These are phyloP conservation scores for Zoroaster sp. DNA, from an alignment of 53 echinoderm and acorn worm genomes.

Conservation along the genomic window DNA sequence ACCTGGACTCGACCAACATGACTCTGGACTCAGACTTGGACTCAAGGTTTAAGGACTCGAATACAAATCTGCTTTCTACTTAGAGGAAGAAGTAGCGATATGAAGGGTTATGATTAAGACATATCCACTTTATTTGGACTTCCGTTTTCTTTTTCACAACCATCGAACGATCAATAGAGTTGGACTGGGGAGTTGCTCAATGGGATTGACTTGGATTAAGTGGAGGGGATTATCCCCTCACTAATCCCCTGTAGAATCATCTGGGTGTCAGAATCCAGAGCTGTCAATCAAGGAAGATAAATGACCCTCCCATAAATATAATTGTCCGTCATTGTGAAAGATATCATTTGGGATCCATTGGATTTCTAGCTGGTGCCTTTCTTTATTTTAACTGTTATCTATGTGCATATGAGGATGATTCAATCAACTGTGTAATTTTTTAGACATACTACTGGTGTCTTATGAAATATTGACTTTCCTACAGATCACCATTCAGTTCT, in stretches of 20 bases:
- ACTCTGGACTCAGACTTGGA: too few relatives aligned
- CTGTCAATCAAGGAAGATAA: conserved; percentile 25
- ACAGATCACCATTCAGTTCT: background rate
- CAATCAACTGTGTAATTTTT: background rate
- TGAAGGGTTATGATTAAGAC: background rate
- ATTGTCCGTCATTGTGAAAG: conserved; percentile 1
- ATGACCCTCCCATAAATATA: conserved; percentile 4
- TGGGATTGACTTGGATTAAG: background rate
- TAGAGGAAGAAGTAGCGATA: conserved; percentile 22
- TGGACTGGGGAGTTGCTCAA: background rate
- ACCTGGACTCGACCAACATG: too few relatives aligned
- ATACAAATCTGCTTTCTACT: too few relatives aligned
- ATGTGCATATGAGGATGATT: background rate
- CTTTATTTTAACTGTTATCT: background rate
- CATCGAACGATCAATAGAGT: background rate
- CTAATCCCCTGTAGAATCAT: conserved; percentile 6
- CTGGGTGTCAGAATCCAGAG: background rate
- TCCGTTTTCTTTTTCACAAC: background rate
- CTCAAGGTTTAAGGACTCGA: too few relatives aligned
- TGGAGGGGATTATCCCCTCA: conserved; percentile 2
- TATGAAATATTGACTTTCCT: background rate
- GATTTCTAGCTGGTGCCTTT: background rate
- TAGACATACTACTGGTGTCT: background rate
- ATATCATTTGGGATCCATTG: background rate
- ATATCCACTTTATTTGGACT: conserved; percentile 5